Base-by-base conservation (phyloP, 1,140 invertebrate genomes). In the Chrysomallon squamiferum region DNA sequence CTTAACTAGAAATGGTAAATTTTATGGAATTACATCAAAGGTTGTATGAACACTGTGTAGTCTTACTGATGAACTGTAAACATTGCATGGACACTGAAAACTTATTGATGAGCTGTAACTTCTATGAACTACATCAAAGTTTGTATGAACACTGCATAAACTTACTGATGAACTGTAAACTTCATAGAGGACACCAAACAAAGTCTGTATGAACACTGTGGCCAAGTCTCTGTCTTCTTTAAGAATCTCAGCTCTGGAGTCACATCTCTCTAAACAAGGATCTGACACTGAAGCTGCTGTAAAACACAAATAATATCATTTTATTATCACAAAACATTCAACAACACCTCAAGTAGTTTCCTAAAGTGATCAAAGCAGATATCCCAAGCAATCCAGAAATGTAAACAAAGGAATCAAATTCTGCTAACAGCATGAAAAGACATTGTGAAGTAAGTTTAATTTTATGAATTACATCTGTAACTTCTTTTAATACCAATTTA, bases 101-200 rank as follows among this genome's bases (percentile, higher is more conserved):
- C 84, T 84, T 76, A 87, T 85, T 27, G 95, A 97, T 70, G 94
- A 96, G 80, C 95, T 96, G 86, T 99, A 98, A 27, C 98, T 95
- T 87, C 98, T 95, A 85, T 97, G 96, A 20, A 97, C 87, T 25
- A 89, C 85, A 47, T n/a, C 35, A 38, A 38, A 5, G 35, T 38
- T 15, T 38, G 35, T 5, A 38, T 38, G 35, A 38, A 38, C 6
- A 38, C 35, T 38, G 35, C 15, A 15, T 7, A 29, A 6, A 84
- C 84, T 84, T 76, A 87, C 86, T 27, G 95, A 97, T 70, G 94
- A 96, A 80, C 95, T 96, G 86, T 99, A 98, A 27, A 98, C 95
- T 87, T 99, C 95, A 85, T 97, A 96, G 20, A 97, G 87, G 22
- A 89, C 85, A 47, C 92, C 92, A 86, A 98, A 97, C 61, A 98